These are phyloP conservation scores for Lomographa bimaculata DNA, from an alignment of 2,888 invertebrate genomes.

Conservation along the genomic window DNA sequence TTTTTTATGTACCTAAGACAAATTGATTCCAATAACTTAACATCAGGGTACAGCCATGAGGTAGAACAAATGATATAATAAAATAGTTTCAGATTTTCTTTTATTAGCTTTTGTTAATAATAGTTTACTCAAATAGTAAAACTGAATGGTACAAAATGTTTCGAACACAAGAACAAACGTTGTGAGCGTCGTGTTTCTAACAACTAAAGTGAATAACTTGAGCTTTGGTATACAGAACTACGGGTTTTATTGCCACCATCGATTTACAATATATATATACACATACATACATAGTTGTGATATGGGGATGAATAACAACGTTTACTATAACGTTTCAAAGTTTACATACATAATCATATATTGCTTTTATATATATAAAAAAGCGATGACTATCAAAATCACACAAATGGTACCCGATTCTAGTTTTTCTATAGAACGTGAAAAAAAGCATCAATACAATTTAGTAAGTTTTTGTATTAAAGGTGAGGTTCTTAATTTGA, in stretches of 20 bases:
- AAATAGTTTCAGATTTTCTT: slow-evolving; percentile 51
- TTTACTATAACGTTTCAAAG: background rate
- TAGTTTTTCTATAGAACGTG: too few relatives aligned
- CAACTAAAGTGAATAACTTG: slow-evolving; percentile 42
- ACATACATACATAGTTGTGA: too few relatives aligned
- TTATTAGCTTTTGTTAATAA: slow-evolving; percentile 80
- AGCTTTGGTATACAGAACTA: slow-evolving; percentile 59
- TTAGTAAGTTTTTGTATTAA: too few relatives aligned
- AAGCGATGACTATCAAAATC: too few relatives aligned
- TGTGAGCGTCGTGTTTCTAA: slow-evolving; percentile 34
- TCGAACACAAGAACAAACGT: slow-evolving; percentile 48
- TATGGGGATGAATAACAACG: background rate
- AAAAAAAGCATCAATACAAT: too few relatives aligned
- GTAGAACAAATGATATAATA: background rate
- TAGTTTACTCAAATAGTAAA: slow-evolving; percentile 64
- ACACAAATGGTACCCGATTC: too few relatives aligned
- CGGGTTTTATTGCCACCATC: slow-evolving; percentile 8
- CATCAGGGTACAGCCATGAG: too few relatives aligned
- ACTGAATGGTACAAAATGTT: slow-evolving; percentile 58
- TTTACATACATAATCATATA: too few relatives aligned
- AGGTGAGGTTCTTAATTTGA: too few relatives aligned
- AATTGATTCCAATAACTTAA: too few relatives aligned
- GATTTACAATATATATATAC: slow-evolving; percentile 1
- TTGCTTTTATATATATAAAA: too few relatives aligned
- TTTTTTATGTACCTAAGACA: too few relatives aligned